Conservation (phyloP, 2,113 vertebrate species). For the Xiphophorus hellerii region DNA sequence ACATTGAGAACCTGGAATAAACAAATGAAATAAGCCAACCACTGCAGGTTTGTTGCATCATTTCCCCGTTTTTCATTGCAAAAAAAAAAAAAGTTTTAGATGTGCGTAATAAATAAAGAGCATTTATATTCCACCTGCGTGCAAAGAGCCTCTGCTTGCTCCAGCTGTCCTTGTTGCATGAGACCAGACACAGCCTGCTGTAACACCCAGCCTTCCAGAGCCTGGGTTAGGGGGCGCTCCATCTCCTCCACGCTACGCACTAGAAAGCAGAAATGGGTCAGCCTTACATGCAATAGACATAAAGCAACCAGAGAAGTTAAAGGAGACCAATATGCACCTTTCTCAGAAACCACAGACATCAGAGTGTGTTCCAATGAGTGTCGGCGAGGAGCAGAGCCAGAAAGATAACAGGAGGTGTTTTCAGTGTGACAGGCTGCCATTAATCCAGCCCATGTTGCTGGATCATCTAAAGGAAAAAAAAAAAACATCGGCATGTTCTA, state of each 20-base stretch:
- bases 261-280: conserved; percentile 55
- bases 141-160: conserved; percentile 91
- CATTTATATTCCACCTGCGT: conserved; percentile 81
- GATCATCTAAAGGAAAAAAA: conserved; percentile 82
- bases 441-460: conserved; percentile 89
- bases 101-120: not conserved
- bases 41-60: not conserved
- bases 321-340: conserved; percentile 72
- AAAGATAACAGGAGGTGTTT: conserved; percentile 82
- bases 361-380: conserved; percentile 80
- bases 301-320: not conserved
- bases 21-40: not conserved
- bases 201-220: conserved; percentile 89
- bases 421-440: conserved; percentile 94
- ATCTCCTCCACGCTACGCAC: conserved; percentile 79
- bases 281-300: not conserved
- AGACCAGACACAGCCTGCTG: conserved; percentile 88
- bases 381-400: conserved; percentile 71
- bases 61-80: not conserved
- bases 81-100: not conserved
- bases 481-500: not conserved
- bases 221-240: conserved; percentile 76
- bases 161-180: conserved; percentile 79
- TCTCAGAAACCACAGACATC: conserved; percentile 86
- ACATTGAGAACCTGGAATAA: conserved; percentile 84